Conservation (phyloP, 2,113 vertebrate species). For the Albula goreensis region DNA sequence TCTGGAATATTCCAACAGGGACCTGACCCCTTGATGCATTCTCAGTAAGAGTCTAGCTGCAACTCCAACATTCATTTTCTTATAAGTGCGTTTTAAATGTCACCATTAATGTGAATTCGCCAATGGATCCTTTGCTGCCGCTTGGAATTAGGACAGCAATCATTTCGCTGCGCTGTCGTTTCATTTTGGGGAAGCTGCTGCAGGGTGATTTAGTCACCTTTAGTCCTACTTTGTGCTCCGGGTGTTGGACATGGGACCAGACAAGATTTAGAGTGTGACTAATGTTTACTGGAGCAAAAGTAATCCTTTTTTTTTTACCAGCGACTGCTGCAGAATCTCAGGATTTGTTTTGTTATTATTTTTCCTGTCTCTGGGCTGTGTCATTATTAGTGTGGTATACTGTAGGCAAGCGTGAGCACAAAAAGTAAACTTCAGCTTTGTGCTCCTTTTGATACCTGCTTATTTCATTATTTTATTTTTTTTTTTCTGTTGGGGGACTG, state of each 20-base stretch:
- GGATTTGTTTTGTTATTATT: conserved; percentile 15
- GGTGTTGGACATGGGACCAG: conserved; percentile 14
- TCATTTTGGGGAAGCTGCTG: conserved; percentile 5
- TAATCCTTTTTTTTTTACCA: background rate
- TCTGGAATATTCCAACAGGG: background rate
- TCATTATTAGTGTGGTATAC: background rate
- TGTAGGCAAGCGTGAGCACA: background rate
- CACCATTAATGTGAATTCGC: conserved; percentile 4
- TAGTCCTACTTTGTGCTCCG: conserved; percentile 20
- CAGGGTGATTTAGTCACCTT: conserved; percentile 20
- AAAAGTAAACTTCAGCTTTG: background rate
- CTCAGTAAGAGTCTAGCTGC: background rate
- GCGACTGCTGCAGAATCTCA: conserved; percentile 4
- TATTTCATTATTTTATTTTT: too few species aligned
- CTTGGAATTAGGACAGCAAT: background rate
- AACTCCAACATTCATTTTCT: background rate
- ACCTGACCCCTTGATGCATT: background rate
- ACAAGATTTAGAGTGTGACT: conserved; percentile 34
- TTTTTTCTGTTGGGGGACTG: too few species aligned
- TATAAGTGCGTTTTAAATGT: conserved; percentile 19
- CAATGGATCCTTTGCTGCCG: background rate
- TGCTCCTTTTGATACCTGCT: background rate
- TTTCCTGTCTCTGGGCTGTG: background rate
- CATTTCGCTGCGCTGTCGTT: background rate
- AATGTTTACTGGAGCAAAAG: background rate